These are phyloP conservation scores for Alentia gelatinosa DNA, from an alignment of 2,888 invertebrate species.

Conservation along the genomic window DNA sequence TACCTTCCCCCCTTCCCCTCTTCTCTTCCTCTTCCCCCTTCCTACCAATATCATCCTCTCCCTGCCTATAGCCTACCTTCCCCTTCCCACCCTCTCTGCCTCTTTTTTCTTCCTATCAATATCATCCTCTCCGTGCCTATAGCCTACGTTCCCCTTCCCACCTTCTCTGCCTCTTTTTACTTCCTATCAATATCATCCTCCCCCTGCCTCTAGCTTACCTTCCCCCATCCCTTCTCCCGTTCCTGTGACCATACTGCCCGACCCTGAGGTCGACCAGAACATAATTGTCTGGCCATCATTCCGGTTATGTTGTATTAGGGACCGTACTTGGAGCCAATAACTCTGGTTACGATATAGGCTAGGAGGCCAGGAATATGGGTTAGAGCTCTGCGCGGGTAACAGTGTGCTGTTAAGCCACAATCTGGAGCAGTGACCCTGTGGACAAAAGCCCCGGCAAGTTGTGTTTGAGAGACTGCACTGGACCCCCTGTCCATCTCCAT, in stretches of 20 bases:
- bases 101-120: not conserved
- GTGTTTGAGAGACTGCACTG: too few species aligned
- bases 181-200: not conserved
- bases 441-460: too few species aligned
- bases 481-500: too few species aligned
- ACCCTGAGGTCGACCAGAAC: too few species aligned
- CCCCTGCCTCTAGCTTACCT: not conserved
- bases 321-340: not conserved
- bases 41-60: not conserved
- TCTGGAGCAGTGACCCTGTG: too few species aligned
- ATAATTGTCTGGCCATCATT: not conserved
- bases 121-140: not conserved
- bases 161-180: not conserved
- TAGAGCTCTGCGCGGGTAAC: too few species aligned
- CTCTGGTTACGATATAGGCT: slow-evolving; percentile 5
- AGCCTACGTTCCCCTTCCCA: not conserved
- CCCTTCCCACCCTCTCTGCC: not conserved
- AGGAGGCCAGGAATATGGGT: not conserved
- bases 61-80: not conserved
- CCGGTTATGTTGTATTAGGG: slow-evolving; percentile 25
- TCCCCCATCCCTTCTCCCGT: not conserved
- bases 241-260: too few species aligned
- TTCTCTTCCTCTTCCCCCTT: not conserved
- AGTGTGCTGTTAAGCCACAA: too few species aligned
- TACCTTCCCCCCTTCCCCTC: not conserved